Evolutionary conservation across 1,140 invertebrate species (phyloP), one percentile per base, ranked within the genome.

Genomic region (Intoshia linei): DNA sequence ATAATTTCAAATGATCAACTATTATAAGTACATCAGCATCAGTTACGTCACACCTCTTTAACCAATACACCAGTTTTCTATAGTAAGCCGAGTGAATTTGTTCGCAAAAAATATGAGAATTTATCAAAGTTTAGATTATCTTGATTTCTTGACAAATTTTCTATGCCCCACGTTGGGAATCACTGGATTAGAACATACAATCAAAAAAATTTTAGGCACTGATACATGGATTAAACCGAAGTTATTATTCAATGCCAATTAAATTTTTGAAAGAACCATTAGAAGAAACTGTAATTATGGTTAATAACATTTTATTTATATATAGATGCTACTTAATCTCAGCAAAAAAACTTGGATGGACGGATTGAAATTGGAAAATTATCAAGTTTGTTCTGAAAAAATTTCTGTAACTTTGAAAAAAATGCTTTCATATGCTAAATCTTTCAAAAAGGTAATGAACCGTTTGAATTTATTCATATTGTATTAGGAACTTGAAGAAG

Each of bases 271-370:
- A 93, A 57, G 93, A 93, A 62, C 79, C 92, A 58, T 57, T 93
- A 33, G 90, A 98, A 59, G 87, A 98, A 51, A 93, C 67, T 50
- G 62, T 62, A 46, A 36, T 34, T 22, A 25, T 14, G 11, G n/a
- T n/a, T n/a, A n/a, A n/a, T n/a, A n/a, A n/a, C n/a, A n/a, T 27
- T 30, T 14, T 37, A n/a, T 23, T 20, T 43, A 36, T 30, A 23
- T 15, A 11, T 36, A 90, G 65, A 98, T 98, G 90, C 61, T 98
- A 25, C 58, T 95, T 21, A 98, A 95, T 65, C 62, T 98, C 31
- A 79, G 98, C 54, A 95, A 98, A 61, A 90, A 93, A 57, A 87
- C 77, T 1, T 98, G 90, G 90, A 87, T 87, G 67, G 87, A 98
- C 62, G 87, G 87, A 17, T 65, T 98, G 3, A 78, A 71, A 19